Evolutionary conservation across 1,140 invertebrate genomes (phyloP).

Genomic region (Aricia agestis): DNA sequence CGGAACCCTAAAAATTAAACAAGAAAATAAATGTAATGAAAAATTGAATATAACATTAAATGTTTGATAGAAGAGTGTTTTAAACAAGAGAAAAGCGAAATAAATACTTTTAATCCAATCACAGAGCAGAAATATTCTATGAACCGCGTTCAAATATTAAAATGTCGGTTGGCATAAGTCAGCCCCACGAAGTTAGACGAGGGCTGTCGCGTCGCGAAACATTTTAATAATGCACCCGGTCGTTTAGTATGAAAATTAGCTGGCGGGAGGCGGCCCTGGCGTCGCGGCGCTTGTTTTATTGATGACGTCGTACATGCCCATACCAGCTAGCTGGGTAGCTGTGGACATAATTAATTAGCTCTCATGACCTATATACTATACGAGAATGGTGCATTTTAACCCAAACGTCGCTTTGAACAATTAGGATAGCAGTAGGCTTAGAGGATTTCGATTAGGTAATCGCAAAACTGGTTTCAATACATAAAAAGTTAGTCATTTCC

Average conservation of each 20-base stretch:
- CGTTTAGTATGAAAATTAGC: constrained; percentile 73
- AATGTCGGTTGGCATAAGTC: constrained; percentile 27
- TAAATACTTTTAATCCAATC: constrained; percentile 9
- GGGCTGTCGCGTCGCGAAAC: constrained; percentile 54
- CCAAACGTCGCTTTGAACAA: constrained; percentile 20
- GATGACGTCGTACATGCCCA: constrained; percentile 35
- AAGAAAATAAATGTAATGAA: too few relatives aligned
- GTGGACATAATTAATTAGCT: constrained; percentile 32
- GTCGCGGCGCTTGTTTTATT: constrained; percentile 49
- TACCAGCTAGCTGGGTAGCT: constrained; percentile 23
- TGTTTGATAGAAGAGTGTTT: too few relatives aligned
- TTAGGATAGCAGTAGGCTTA: background rate
- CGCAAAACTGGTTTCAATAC: background rate
- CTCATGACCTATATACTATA: constrained; percentile 23
- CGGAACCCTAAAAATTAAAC: too few relatives aligned
- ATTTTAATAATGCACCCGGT: constrained; percentile 70
- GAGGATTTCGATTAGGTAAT: background rate
- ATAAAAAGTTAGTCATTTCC: too few relatives aligned
- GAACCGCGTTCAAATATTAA: constrained; percentile 34
- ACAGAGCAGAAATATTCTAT: constrained; percentile 27
- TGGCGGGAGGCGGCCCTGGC: constrained; percentile 40
- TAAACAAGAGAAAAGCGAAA: too few relatives aligned
- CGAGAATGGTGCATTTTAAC: constrained; percentile 18
- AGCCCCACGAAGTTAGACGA: constrained; percentile 45
- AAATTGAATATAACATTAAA: too few relatives aligned